Conservation (phyloP, 2,888 invertebrate species). For the Harpalus rufipes region DNA sequence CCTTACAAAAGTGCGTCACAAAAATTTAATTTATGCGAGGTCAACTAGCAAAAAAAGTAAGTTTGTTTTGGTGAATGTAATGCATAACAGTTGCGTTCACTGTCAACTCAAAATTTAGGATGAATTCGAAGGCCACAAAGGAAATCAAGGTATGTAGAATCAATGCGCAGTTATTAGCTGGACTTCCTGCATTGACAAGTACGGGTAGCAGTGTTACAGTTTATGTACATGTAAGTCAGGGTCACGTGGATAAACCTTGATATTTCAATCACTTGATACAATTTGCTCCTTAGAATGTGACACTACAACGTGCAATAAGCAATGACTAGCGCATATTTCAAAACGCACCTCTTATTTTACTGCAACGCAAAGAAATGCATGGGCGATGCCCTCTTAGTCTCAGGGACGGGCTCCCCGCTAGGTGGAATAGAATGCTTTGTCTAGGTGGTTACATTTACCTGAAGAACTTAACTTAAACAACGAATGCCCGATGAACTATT, state of each 20-base stretch:
- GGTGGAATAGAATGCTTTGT: slow-evolving; percentile 16
- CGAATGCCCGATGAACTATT: slow-evolving; percentile 20
- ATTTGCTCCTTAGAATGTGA: slow-evolving; percentile 71
- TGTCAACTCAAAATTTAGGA: slow-evolving; percentile 62
- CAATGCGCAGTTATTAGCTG: slow-evolving; percentile 42
- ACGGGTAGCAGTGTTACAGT: slow-evolving; percentile 53
- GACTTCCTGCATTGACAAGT: slow-evolving; percentile 61
- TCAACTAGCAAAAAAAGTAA: slow-evolving; percentile 40
- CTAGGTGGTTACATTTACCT: background rate
- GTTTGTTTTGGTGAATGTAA: slow-evolving; percentile 63
- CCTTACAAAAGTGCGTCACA: slow-evolving; percentile 32
- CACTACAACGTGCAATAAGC: slow-evolving; percentile 66
- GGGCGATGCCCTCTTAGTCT: slow-evolving; percentile 44
- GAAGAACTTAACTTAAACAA: slow-evolving; percentile 12
- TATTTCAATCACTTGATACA: slow-evolving; percentile 71
- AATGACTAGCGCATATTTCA: slow-evolving; percentile 60
- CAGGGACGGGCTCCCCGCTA: slow-evolving; percentile 28
- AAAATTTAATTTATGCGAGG: slow-evolving; percentile 59
- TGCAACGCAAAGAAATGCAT: slow-evolving; percentile 53
- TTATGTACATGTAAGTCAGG: slow-evolving; percentile 71
- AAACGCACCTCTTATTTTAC: slow-evolving; percentile 52
- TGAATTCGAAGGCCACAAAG: slow-evolving; percentile 47
- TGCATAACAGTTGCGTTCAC: slow-evolving; percentile 58
- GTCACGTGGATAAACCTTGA: slow-evolving; percentile 71
- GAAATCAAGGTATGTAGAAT: slow-evolving; percentile 54